Conservation (phyloP, 2,888 invertebrate species). For the Oscheius myriophilus region DNA sequence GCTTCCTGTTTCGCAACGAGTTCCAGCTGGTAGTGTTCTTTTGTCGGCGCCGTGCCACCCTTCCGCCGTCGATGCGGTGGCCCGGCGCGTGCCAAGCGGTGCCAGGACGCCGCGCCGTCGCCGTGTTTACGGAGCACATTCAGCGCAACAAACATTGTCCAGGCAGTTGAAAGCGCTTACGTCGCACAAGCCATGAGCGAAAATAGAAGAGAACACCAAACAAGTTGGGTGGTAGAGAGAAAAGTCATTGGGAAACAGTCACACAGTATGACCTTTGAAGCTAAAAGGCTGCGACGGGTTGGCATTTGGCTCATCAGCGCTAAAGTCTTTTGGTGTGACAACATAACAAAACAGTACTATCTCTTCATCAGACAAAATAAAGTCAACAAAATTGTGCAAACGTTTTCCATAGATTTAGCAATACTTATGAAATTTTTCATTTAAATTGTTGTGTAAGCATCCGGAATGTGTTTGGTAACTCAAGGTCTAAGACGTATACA, state of each 20-base stretch:
- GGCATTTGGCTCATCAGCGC: not conserved
- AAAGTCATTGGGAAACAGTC: not conserved
- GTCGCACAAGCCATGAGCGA: conserved; percentile 3
- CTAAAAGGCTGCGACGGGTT: not conserved
- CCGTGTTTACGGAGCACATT: conserved; percentile 29
- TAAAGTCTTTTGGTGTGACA: too few relatives aligned
- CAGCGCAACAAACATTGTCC: conserved; percentile 22
- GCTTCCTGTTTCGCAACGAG: not conserved
- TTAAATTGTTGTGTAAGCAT: too few relatives aligned
- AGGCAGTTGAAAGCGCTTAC: conserved; percentile 16
- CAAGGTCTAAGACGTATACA: too few relatives aligned
- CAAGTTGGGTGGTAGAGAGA: not conserved
- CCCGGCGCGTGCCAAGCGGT: conserved; percentile 26
- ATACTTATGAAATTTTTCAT: too few relatives aligned
- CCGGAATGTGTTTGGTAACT: too few relatives aligned
- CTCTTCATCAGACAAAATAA: too few relatives aligned
- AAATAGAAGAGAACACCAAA: conserved; percentile 6
- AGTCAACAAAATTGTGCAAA: too few relatives aligned
- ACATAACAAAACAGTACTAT: too few relatives aligned
- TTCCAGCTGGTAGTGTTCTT: conserved; percentile 14
- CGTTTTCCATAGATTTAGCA: too few relatives aligned
- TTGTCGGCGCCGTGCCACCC: conserved; percentile 12
- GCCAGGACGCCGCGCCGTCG: conserved; percentile 21
- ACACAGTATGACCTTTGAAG: not conserved
- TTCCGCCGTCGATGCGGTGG: not conserved